Conservation (phyloP, 2,888 invertebrate genomes). For the Ypsolopha sequella region DNA sequence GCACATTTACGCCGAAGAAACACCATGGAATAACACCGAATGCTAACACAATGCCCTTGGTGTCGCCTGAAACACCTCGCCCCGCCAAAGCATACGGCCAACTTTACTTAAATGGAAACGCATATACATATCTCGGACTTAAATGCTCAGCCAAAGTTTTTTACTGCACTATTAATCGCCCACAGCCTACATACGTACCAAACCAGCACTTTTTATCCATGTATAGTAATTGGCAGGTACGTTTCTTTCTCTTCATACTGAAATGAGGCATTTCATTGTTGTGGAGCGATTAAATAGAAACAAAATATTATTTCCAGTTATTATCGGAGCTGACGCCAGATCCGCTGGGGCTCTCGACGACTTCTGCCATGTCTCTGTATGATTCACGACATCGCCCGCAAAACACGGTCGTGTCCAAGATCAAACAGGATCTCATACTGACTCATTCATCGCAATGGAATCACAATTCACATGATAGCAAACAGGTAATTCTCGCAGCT, state of each 20-base stretch:
- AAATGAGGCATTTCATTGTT: no score
- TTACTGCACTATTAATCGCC: constrained; percentile 93
- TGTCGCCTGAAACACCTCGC: constrained; percentile 92
- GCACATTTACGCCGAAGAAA: constrained; percentile 83
- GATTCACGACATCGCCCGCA: constrained; percentile 82
- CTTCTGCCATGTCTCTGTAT: constrained; percentile 77
- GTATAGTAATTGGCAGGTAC: constrained; percentile 96
- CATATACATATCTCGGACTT: constrained; percentile 90
- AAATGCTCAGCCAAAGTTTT: constrained; percentile 92
- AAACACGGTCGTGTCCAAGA: constrained; percentile 70
- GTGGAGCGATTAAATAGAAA: no score
- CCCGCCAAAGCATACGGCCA: constrained; percentile 92
- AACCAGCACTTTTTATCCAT: constrained; percentile 92
- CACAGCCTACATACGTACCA: constrained; percentile 95
- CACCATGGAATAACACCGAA: constrained; percentile 87
- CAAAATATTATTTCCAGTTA: constrained; percentile 62
- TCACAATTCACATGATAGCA: constrained; percentile 47
- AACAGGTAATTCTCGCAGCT: constrained; percentile 34
- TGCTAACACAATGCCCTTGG: constrained; percentile 84
- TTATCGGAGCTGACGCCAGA: constrained; percentile 77
- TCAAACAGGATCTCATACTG: constrained; percentile 72
- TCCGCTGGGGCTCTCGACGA: constrained; percentile 76
- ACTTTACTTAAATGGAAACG: constrained; percentile 89
- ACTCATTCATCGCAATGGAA: constrained; percentile 77
- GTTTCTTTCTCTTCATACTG: background rate